Base-by-base conservation (phyloP, 2,888 invertebrate genomes). In the Strigamia crassipes region DNA sequence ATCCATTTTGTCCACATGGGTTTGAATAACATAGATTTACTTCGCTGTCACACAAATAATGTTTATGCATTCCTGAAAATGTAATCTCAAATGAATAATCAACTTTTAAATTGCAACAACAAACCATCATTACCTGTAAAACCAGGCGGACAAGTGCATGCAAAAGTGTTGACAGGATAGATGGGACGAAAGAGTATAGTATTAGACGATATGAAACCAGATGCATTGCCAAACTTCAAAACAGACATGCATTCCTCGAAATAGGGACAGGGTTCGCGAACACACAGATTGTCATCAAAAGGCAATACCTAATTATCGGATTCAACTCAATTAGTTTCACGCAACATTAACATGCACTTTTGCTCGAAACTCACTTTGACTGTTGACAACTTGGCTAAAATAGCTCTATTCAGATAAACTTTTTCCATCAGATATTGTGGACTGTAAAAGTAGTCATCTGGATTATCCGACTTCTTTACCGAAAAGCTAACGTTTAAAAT, bases 11-110 rank as follows among this genome's bases (percentile, higher is more conserved):
- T 84, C 91, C 90, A 87, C 98, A 99, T 0, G 98, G 98, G 85
- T 94, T 95, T 0, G 97, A 98, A 87, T 97, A 98, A 87, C 98
- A 99, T 0, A 98, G 90, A 88, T 99, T 96, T 1, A 99, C 96
- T 88, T 98, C 98, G 0, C 95, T 95, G 86, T 98, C 97, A 86
- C 98, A 99, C 85, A 96, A 90, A 87, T 96, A 96, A 86, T 96
- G 94, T 85, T 95, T 95, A 84, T 92, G 91, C 83, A 94, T 94
- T 1, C 96, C 96, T 91, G 86, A 81, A 84, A 79, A 56, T 13
- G 13, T 79, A 61, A 81, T 15, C n/a, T 18, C 27, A 13, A 34
- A 38, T 78, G n/a, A 38, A 41, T 78, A 5, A 4, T 56, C 18
- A 4, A 12, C n/a, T n/a, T n/a, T n/a, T n/a, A n/a, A 15, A 78